A percentile compares a stretch with the other conserved stretches of the same genome.
Evolutionary conservation across 2,113 vertebrate species (phyloP).

Genomic region (Microcebus jonahi): DNA sequence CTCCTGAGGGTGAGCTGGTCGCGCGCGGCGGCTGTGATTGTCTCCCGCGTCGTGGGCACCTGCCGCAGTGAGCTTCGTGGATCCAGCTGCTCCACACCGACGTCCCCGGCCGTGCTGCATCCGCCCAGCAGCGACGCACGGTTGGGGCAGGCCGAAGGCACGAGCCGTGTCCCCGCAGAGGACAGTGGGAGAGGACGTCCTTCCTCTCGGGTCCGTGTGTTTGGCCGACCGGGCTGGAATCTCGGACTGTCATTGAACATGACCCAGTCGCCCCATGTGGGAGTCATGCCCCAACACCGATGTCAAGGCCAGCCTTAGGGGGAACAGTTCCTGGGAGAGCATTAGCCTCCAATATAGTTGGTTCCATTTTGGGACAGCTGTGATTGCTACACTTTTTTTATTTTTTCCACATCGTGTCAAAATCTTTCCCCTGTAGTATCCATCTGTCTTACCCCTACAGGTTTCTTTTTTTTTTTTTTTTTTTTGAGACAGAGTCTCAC

Average conservation of each 20-base stretch:
- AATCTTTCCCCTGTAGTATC: neutral
- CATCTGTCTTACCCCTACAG: too few species aligned
- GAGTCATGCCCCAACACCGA: fast-evolving
- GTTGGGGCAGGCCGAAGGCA: neutral
- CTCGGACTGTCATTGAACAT: neutral
- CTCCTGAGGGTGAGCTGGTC: too few species aligned
- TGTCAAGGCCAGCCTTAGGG: neutral
- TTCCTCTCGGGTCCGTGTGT: neutral
- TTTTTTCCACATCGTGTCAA: neutral
- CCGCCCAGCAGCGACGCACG: too few species aligned
- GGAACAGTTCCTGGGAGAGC: neutral
- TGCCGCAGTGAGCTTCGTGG: too few species aligned
- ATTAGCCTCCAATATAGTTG: neutral
- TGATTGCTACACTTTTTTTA: neutral
- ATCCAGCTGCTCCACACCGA: too few species aligned
- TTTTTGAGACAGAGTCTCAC: too few species aligned
- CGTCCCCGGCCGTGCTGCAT: too few species aligned
- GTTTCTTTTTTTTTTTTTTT: neutral
- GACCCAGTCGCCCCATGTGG: fast-evolving
- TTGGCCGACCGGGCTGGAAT: neutral
- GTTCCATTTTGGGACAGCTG: neutral
- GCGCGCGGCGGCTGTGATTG: too few species aligned
- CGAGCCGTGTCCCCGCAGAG: neutral
- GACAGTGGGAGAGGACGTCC: too few species aligned
- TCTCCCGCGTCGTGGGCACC: too few species aligned